Percentiles rank a stretch among this genome's conserved stretches.
Conservation (phyloP, 1,140 invertebrate species). For the Lineus longissimus region DNA sequence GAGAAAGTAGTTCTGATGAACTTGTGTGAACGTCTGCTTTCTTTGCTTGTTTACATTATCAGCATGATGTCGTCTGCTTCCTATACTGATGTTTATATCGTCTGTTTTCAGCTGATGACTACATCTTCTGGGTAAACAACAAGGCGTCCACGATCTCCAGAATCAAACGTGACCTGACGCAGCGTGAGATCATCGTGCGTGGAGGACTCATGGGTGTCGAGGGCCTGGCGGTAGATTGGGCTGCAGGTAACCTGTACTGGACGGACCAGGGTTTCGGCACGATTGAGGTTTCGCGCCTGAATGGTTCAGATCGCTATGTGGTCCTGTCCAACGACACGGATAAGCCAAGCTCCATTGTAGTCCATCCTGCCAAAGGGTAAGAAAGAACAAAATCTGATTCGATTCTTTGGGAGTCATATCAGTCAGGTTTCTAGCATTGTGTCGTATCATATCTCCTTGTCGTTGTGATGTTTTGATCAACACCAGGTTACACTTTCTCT, state of each 20-base stretch:
- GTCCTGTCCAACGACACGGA: conserved; percentile 93
- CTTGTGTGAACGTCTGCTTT: too few species aligned
- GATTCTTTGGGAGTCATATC: too few species aligned
- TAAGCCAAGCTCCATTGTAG: conserved; percentile 87
- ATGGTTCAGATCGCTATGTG: conserved; percentile 80
- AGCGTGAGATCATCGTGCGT: conserved; percentile 59
- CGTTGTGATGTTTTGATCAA: too few species aligned
- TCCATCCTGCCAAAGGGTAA: conserved; percentile 92
- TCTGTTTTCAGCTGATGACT: conserved; percentile 57
- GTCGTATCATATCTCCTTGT: too few species aligned
- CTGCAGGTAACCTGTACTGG: conserved; percentile 77
- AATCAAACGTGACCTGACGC: conserved; percentile 73
- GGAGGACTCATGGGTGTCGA: conserved; percentile 60
- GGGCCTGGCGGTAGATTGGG: conserved; percentile 63
- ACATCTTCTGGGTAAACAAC: conserved; percentile 77
- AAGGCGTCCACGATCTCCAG: conserved; percentile 70
- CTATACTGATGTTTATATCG: too few species aligned
- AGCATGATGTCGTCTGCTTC: too few species aligned
- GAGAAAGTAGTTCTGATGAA: too few species aligned
- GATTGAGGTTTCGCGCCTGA: conserved; percentile 57
- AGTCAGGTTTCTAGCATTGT: too few species aligned
- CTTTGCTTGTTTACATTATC: too few species aligned
- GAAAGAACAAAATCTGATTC: conserved; percentile 20
- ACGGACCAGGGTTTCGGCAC: conserved; percentile 73
- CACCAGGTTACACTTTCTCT: too few species aligned